Base-by-base conservation (phyloP, 2,888 invertebrate genomes). In the Lithophane ornitopus region DNA sequence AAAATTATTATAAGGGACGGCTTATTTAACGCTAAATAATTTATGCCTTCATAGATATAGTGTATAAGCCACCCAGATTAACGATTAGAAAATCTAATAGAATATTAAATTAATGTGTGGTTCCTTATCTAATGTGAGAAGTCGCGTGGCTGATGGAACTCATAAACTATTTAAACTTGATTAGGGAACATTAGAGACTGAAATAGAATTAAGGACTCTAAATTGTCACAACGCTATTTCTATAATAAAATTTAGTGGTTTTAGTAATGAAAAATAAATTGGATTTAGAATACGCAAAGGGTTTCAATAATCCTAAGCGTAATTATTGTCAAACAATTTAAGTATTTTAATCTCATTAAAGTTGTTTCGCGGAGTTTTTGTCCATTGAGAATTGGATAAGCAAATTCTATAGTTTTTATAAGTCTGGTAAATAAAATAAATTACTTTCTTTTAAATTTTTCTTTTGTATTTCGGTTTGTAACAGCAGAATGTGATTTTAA, bases 1-100 rank as follows among this genome's bases (percentile, higher is more conserved):
- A 94, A 94, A 95, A 95, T 96, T 94, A 93, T 94, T 90, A 87
- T 92, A 89, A 86, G 94, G 94, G 94, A 92, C 91, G 88, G 91
- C 90, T 93, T 94, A 92, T 93, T 93, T 92, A 87, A 91, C 72
- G 88, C 89, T 86, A 90, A 92, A 94, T 94, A 93, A 95, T 95
- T 93, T 95, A 96, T 95, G 90, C 92, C 80, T 84, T 82, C 82
- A 83, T 89, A 93, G 94, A 95, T 95, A 94, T 90, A 90, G 88
- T 89, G 82, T 87, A 82, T 80, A 75, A 82, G 70, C 80, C 81
- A 69, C 46, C 86, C 87, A 94, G 94, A 95, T 95, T 95, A 95
- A 91, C 84, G 89, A 87, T 85, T 91, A 91, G 88, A 91, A 88
- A 93, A 95, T 93, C 91, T 92, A 94, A 95, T 94, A 94, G 92